These are phyloP conservation scores for Tadarida brasiliensis DNA, from an alignment of 2,797 vertebrate species.

Conservation along the genomic window DNA sequence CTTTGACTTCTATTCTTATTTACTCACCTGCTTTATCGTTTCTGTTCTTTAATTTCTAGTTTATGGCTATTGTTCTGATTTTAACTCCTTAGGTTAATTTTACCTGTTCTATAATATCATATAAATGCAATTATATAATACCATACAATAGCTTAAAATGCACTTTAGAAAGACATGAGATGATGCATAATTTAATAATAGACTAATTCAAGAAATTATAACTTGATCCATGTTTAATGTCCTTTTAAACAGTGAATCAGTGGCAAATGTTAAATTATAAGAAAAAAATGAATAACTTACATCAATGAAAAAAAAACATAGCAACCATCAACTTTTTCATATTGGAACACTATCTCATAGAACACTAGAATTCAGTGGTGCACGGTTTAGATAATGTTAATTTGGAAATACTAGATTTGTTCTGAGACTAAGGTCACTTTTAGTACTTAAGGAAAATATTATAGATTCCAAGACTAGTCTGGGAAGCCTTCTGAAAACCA, in stretches of 20 bases:
- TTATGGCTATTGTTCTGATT: not conserved
- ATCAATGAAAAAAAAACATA: not conserved
- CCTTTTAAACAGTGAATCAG: not conserved
- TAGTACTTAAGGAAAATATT: not conserved
- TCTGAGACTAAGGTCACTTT: not conserved
- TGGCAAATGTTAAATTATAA: not conserved
- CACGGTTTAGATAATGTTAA: not conserved
- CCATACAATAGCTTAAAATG: not conserved
- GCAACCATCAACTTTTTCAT: not conserved
- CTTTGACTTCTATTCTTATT: not conserved
- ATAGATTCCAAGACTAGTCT: not conserved
- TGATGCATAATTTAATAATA: not conserved
- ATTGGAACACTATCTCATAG: not conserved
- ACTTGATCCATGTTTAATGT: not conserved
- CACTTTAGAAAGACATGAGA: slow-evolving; percentile 25
- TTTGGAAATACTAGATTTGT: not conserved
- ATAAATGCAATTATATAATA: not conserved
- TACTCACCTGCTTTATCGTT: not conserved
- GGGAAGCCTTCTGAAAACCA: not conserved
- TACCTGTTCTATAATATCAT: not conserved
- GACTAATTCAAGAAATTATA: slow-evolving; percentile 9
- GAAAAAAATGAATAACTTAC: not conserved
- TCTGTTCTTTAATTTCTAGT: not conserved
- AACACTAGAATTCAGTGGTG: not conserved
- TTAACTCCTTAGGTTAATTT: not conserved